Percentiles rank a stretch among this genome's conserved stretches.
Conservation (phyloP, 2,113 vertebrate species). For the Plotosus lineatus region DNA sequence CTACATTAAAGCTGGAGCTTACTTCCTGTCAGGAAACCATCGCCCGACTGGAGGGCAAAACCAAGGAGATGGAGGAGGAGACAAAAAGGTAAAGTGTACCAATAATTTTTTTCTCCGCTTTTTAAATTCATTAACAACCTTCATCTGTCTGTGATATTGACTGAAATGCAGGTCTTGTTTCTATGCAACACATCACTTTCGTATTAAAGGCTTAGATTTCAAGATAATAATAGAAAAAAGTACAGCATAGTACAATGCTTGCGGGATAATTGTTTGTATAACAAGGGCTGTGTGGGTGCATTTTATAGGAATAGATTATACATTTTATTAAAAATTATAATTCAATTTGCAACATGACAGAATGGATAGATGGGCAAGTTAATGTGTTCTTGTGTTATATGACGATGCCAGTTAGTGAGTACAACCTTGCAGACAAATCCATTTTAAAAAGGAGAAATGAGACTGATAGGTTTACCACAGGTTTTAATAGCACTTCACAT, state of each 20-base stretch:
- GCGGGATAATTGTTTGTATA: neutral
- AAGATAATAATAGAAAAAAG: no score
- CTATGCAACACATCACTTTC: no score
- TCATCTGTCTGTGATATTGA: neutral
- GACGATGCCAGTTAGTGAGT: neutral
- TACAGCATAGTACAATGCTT: neutral
- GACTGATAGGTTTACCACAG: neutral
- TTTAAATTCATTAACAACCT: neutral
- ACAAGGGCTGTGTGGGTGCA: neutral
- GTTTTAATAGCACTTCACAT: neutral
- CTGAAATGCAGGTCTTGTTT: neutral
- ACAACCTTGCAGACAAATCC: neutral
- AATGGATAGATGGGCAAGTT: neutral
- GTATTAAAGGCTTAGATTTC: neutral
- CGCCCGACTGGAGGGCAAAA: conserved; percentile 63
- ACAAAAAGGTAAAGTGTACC: conserved; percentile 63
- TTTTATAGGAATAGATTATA: neutral
- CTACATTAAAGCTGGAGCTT: conserved; percentile 67
- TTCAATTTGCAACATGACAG: neutral
- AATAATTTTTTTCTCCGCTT: neutral
- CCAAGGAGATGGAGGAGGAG: conserved; percentile 75
- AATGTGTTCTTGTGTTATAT: neutral
- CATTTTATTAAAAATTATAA: no score
- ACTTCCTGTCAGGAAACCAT: conserved; percentile 65
- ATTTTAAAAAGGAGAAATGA: neutral